Percentiles rank a stretch among this genome's conserved stretches.
phyloP scores from a whole-genome alignment of 2,888 invertebrate genomes.

The Hanleya hanleyi region DNA sequence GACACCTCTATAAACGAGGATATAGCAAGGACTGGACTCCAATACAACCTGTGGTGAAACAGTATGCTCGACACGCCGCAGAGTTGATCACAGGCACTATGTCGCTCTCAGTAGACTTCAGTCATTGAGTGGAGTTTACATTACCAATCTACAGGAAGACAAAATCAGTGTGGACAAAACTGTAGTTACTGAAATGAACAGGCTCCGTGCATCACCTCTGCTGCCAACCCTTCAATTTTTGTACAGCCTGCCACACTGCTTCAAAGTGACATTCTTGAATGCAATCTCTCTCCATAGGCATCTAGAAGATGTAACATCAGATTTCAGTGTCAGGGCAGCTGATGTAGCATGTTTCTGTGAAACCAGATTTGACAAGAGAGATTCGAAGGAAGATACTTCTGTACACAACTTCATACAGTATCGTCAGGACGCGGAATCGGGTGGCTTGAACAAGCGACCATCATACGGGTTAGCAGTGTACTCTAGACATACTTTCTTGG shows the following conservation, averaged over 20 bases:
- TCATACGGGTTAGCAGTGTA: too few relatives aligned
- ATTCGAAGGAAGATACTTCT: background rate
- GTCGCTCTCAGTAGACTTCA: conserved; percentile 13
- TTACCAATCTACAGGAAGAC: background rate
- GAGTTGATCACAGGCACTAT: conserved; percentile 26
- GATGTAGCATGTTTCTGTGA: conserved; percentile 27
- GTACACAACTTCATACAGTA: background rate
- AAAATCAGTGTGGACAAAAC: background rate
- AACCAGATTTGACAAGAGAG: conserved; percentile 16
- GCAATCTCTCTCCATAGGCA: conserved; percentile 28
- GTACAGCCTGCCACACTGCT: background rate
- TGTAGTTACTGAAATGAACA: background rate
- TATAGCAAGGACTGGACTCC: conserved; percentile 17
- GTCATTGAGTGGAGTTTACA: background rate
- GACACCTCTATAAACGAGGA: background rate
- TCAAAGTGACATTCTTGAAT: too few relatives aligned
- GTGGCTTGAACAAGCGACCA: too few relatives aligned
- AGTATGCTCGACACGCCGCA: conserved; percentile 20
- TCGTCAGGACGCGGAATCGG: background rate
- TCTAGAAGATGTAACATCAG: too few relatives aligned
- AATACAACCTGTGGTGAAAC: conserved; percentile 12
- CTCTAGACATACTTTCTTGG: too few relatives aligned
- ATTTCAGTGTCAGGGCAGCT: too few relatives aligned
- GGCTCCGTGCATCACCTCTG: background rate
- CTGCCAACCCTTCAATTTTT: conserved; percentile 13